Evolutionary conservation across 2,888 invertebrate genomes (phyloP).

Genomic region (Temnothorax rugatulus): DNA sequence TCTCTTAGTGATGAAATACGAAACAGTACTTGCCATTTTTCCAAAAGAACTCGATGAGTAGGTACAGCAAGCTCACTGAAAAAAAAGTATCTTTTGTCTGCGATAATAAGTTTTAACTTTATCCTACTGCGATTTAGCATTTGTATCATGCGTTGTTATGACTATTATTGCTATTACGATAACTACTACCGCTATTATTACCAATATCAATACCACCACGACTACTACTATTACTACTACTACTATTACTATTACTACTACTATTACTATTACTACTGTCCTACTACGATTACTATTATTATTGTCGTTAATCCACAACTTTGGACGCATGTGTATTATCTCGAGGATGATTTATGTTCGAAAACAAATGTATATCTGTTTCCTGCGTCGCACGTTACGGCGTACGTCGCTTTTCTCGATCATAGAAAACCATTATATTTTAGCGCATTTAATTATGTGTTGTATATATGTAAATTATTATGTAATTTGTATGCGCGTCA

Average conservation of each 20-base stretch:
- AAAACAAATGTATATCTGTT: slow-evolving; percentile 26
- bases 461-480: slow-evolving; percentile 85
- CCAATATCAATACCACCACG: slow-evolving; percentile 39
- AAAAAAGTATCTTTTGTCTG: slow-evolving; percentile 57
- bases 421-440: slow-evolving; percentile 60
- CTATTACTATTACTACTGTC: slow-evolving; percentile 48
- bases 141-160: slow-evolving; percentile 52
- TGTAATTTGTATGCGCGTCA: slow-evolving; percentile 82
- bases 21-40: slow-evolving; percentile 60
- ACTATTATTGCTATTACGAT: slow-evolving; percentile 51
- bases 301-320: slow-evolving; percentile 7
- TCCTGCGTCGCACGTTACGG: not conserved
- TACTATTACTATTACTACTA: slow-evolving; percentile 44
- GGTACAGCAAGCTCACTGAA: slow-evolving; percentile 67
- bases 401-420: slow-evolving; percentile 20
- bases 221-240: slow-evolving; percentile 38
- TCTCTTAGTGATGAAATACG: slow-evolving; percentile 48
- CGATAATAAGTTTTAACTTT: slow-evolving; percentile 63
- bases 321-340: slow-evolving; percentile 11
- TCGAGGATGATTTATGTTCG: slow-evolving; percentile 29
- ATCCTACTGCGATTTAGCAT: slow-evolving; percentile 63
- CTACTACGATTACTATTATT: slow-evolving; percentile 45
- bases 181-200: slow-evolving; percentile 55
- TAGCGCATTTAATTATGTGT: slow-evolving; percentile 83
- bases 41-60: slow-evolving; percentile 69